Evolutionary conservation across 1,140 invertebrate genomes (phyloP).

Genomic region (Bombus pyrosoma): DNA sequence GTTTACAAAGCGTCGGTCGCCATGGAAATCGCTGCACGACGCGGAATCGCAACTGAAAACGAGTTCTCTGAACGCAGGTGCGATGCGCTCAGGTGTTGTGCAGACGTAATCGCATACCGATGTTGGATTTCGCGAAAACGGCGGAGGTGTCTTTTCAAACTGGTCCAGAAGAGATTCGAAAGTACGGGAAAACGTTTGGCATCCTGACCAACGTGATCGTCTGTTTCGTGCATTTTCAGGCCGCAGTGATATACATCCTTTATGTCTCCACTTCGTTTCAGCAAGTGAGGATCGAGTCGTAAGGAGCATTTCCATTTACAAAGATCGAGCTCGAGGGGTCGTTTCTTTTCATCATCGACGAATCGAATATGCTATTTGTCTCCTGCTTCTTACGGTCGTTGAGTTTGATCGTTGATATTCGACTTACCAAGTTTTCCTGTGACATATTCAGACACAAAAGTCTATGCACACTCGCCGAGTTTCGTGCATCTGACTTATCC

Average conservation of each 20-base stretch:
- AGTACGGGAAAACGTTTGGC: conserved; percentile 75
- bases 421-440: too few relatives aligned
- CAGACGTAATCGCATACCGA: conserved; percentile 74
- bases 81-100: conserved; percentile 79
- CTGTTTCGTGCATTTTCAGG: conserved; percentile 71
- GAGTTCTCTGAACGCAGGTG: conserved; percentile 73
- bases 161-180: conserved; percentile 80
- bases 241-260: conserved; percentile 68
- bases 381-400: too few relatives aligned
- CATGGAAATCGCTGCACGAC: background rate
- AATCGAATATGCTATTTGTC: background rate
- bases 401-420: too few relatives aligned
- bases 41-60: conserved; percentile 20
- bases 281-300: conserved; percentile 66
- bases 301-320: background rate
- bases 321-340: background rate
- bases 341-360: background rate
- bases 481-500: too few relatives aligned
- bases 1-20: conserved; percentile 13
- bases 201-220: conserved; percentile 67
- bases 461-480: too few relatives aligned
- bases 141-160: conserved; percentile 81
- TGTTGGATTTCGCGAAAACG: conserved; percentile 83
- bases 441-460: too few relatives aligned
- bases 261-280: conserved; percentile 71